Percentiles rank a stretch among this genome's conserved stretches.
Conservation (phyloP, 1,140 invertebrate species). For the Popillia japonica region DNA sequence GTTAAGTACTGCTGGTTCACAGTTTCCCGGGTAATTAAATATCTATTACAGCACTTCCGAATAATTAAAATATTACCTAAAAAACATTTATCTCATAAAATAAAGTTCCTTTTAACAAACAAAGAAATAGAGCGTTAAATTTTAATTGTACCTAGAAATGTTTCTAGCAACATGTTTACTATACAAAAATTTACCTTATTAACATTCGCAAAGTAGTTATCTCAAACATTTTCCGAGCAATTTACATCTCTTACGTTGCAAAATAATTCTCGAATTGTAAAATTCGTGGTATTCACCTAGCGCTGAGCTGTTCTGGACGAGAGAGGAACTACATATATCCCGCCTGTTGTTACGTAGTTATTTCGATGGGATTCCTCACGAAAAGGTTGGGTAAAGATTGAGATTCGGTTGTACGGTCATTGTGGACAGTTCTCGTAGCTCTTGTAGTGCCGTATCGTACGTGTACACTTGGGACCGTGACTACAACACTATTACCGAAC, state of each 20-base stretch:
- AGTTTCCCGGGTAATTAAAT: too few species aligned
- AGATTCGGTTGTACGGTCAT: neutral
- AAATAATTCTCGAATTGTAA: conserved; percentile 12
- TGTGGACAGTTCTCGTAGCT: neutral
- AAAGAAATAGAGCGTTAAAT: too few species aligned
- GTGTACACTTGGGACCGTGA: neutral
- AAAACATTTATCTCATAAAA: too few species aligned
- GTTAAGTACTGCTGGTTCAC: too few species aligned
- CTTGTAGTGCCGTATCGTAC: neutral
- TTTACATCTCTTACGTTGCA: neutral
- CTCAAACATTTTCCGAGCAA: neutral
- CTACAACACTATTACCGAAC: conserved; percentile 1
- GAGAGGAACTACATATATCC: neutral
- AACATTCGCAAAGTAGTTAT: neutral
- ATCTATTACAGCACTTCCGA: too few species aligned
- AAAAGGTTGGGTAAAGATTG: neutral
- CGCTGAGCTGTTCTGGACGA: neutral
- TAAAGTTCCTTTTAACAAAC: too few species aligned
- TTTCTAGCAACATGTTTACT: too few species aligned
- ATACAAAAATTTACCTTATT: neutral
- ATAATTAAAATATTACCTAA: too few species aligned
- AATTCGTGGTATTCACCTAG: conserved; percentile 18
- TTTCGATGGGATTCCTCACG: neutral
- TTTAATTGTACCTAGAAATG: too few species aligned
- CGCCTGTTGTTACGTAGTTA: neutral